Base-by-base conservation (phyloP, 37 sponge, comb jelly and placozoan genomes). In the Chondrilla cf. caribensis region DNA sequence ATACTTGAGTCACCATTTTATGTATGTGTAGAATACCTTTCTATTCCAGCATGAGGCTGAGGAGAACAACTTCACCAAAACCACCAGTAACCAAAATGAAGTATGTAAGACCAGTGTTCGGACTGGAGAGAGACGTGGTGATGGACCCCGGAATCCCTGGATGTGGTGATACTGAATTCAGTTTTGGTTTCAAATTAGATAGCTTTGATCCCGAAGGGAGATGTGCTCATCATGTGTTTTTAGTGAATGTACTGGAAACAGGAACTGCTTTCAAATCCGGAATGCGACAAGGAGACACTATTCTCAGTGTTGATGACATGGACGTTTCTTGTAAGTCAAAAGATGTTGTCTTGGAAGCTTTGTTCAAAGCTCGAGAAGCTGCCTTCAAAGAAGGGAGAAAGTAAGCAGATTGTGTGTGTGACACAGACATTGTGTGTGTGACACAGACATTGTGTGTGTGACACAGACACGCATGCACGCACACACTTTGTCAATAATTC, bases 261-360 rank as follows among this genome's bases (percentile, higher is more conserved):
- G 70, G 87, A 24, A 70, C 82, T 4, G 80, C 90, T 0, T 93
- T 87, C 79, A 59, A 82, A 82, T 85, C 85, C 21, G 92, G 92
- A 32, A 24, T 38, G n/a, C 28, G 17, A 0, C 39, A 7, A 33
- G 80, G 60, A 54, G 80, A 58, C 40, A 43, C 76, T 38, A 42
- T 73, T 38, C 36, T 14, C 2, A 39, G 36, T 6, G 43, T 73
- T 32, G 44, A 73, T 3, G 44, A 22, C 41, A 39, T 73, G 2
- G 76, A 73, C 40, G 76, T 73, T 0, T 36, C 11, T 7, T 40
- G 15, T 9, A 19, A 24, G 41, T 38, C 76, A 18, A 2, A n/a
- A 8, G 44, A 40, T 7, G 41, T 21, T n/a, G 22, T 73, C 2
- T 24, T 39, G 44, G 43, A 38, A 42, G 76, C 14, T 5, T 1